phyloP scores from a whole-genome alignment of 2,113 vertebrate genomes.

The Engraulis encrasicolus region DNA sequence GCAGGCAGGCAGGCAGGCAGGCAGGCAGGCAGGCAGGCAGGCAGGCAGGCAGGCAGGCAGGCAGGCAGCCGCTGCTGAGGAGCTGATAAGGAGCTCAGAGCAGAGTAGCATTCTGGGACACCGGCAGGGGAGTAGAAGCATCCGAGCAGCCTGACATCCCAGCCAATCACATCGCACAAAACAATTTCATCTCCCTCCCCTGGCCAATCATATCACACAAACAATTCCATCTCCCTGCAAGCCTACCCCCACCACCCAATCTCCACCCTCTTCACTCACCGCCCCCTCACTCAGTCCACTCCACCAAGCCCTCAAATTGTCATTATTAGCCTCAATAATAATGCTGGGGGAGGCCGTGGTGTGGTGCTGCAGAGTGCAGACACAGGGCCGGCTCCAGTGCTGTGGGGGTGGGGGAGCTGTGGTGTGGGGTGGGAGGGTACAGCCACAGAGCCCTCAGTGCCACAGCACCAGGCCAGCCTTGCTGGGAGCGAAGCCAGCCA shows the following conservation, averaged over 20 bases:
- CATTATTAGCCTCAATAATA: neutral
- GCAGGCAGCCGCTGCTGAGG: constrained; percentile 39
- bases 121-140: constrained; percentile 24
- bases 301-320: neutral
- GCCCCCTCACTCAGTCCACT: too few species aligned
- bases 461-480: neutral
- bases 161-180: too few species aligned
- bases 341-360: neutral
- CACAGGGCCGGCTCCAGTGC: too few species aligned
- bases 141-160: neutral
- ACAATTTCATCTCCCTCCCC: too few species aligned
- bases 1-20: too few species aligned
- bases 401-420: neutral
- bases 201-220: constrained; percentile 31
- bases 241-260: neutral
- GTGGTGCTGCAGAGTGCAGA: neutral
- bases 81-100: constrained; percentile 52
- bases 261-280: neutral
- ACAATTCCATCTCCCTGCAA: neutral
- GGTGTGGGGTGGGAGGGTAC: too few species aligned
- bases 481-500: too few species aligned
- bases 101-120: constrained; percentile 33
- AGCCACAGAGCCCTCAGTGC: too few species aligned
- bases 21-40: constrained; percentile 20
- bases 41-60: too few species aligned